Evolutionary conservation across 2,797 vertebrate species (phyloP), one percentile per base, ranked within the genome.

Genomic region (Acomys russatus): DNA sequence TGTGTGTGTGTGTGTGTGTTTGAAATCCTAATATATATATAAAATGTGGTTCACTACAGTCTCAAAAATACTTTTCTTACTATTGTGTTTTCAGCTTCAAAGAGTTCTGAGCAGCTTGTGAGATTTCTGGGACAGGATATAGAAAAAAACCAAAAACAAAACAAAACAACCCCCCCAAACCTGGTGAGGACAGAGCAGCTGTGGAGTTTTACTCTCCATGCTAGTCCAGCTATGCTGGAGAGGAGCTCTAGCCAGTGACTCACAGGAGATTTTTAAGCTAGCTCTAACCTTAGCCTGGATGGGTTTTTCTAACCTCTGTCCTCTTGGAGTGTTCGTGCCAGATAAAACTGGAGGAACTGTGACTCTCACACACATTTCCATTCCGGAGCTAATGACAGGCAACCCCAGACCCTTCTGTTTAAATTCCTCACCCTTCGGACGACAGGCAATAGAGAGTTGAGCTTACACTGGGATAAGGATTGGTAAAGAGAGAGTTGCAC

Each of bases 361-460:
- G 64, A 76, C 22, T 63, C 9, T 4, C 61, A 20, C 28, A 2
- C 11, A 20, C 10, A 14, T 88, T 79, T 93, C 68, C 64, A 82
- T 82, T 59, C 51, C 33, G 23, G 54, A 70, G 2, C 10, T 20
- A 44, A 4, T 4, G n/a, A 9, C 3, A 44, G n/a, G 54, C 59
- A 94, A 76, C 5, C 2, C 59, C 76, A 80, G 92, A 66, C 54
- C 66, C 20, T 80, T 49, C 23, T 30, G 23, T 92, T 70, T 35
- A 51, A 61, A 88, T 76, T 82, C 82, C 88, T 49, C 61, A 66
- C 71, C 23, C 38, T 90, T 84, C 44, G 0, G 25, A 33, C 77
- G 94, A 91, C 68, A 96, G 80, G 91, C 49, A 64, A 20, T 87
- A 9, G 25, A 93, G 91, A 95, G 49, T 68, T 38, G 51, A 30